Conservation (phyloP, 2,888 invertebrate genomes). For the Falcaria lacertinaria region DNA sequence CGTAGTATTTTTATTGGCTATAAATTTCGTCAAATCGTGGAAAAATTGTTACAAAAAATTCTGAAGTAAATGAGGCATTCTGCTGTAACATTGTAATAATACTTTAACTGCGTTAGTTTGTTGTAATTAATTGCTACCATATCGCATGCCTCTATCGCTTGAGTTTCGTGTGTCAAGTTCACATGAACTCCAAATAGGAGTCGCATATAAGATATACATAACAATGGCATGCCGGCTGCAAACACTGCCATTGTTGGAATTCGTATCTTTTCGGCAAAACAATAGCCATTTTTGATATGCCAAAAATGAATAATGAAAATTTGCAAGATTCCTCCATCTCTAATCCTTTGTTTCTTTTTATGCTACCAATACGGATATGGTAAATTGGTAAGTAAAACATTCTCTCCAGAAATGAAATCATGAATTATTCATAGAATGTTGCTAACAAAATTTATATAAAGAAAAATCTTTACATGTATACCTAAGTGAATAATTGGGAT, state of each 20-base stretch:
- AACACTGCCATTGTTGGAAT: slow-evolving; percentile 40
- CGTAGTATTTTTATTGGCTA: too few species aligned
- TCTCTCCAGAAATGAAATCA: slow-evolving; percentile 3
- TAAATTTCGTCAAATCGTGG: background rate
- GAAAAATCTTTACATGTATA: too few species aligned
- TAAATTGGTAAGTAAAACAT: slow-evolving; percentile 50
- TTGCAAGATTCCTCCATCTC: slow-evolving; percentile 36
- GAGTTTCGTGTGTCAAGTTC: slow-evolving; percentile 48
- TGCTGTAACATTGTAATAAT: background rate
- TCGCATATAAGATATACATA: slow-evolving; percentile 9
- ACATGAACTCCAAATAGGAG: slow-evolving; percentile 30
- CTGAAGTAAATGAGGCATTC: background rate
- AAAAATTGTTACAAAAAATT: background rate
- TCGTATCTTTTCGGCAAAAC: slow-evolving; percentile 39
- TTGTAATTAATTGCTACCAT: background rate
- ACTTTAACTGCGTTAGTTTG: background rate
- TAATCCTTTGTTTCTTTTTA: slow-evolving; percentile 47
- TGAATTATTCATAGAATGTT: too few species aligned
- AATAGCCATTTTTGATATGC: slow-evolving; percentile 35
- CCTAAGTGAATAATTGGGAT: too few species aligned
- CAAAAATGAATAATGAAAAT: slow-evolving; percentile 25
- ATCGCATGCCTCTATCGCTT: background rate
- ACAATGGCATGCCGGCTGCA: slow-evolving; percentile 11
- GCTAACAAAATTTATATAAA: too few species aligned
- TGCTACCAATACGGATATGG: slow-evolving; percentile 51